Evolutionary conservation across 1,140 invertebrate species (phyloP).

Genomic region (Pararge aegeria): DNA sequence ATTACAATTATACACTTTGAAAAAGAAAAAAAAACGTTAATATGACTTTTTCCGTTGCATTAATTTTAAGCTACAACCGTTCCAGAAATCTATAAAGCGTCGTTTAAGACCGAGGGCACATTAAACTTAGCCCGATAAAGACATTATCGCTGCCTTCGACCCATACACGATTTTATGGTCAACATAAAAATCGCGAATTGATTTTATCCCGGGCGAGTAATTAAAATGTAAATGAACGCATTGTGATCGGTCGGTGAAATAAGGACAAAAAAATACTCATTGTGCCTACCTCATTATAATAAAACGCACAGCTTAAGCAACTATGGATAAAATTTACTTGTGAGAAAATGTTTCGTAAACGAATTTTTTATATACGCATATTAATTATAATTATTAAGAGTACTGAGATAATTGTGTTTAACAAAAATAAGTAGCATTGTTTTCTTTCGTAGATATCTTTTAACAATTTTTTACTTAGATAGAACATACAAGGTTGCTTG

Average conservation of each 20-base stretch:
- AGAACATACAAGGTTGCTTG: too few relatives aligned
- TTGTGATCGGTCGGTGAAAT: slow-evolving; percentile 43
- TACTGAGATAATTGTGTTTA: too few relatives aligned
- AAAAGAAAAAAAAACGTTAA: too few relatives aligned
- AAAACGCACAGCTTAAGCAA: slow-evolving; percentile 21
- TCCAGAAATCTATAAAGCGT: slow-evolving; percentile 2
- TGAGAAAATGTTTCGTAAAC: neutral
- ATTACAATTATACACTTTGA: too few relatives aligned
- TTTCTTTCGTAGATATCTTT: too few relatives aligned
- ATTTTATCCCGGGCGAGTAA: slow-evolving; percentile 41
- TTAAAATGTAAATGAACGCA: slow-evolving; percentile 68
- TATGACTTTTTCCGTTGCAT: neutral
- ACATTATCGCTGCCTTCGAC: slow-evolving; percentile 26
- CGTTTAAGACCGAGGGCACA: slow-evolving; percentile 14
- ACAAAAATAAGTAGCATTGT: too few relatives aligned
- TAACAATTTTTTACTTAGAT: too few relatives aligned
- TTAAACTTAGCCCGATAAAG: slow-evolving; percentile 22
- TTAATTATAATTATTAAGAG: too few relatives aligned
- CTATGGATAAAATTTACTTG: slow-evolving; percentile 13
- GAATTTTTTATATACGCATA: neutral
- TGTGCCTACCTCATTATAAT: slow-evolving; percentile 35
- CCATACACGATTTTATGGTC: slow-evolving; percentile 28
- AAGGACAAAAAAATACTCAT: slow-evolving; percentile 37
- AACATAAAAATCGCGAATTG: slow-evolving; percentile 45
- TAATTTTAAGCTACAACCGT: neutral